Base-by-base conservation (phyloP, 2,888 invertebrate genomes). In the Drosophila niveifrons region DNA sequence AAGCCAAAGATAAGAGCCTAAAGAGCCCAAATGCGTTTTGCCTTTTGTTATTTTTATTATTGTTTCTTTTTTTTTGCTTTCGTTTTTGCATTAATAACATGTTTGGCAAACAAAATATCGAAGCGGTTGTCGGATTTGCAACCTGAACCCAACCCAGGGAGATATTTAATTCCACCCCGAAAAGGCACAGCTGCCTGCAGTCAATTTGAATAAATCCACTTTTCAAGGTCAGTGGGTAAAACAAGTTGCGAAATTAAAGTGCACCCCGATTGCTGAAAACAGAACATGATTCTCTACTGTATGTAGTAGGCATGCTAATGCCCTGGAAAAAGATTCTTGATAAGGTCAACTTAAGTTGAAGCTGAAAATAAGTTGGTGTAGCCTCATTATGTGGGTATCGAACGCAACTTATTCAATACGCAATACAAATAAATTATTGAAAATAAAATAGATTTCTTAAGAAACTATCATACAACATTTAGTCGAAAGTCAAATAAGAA, bases 141-240 rank as follows among this genome's bases (percentile, higher is more conserved):
- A 85, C 76, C 78, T 78, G 80, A 80, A 62, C 56, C 69, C 29
- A 80, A 59, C 56, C 69, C 29, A 11, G 11, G 8, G 23, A 17
- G 31, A 17, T 53, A 68, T 56, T 39, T 48, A 15, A 48, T 72
- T 44, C 75, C 80, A 83, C 85, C 86, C 86, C 56, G 51, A 50
- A 39, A 51, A 66, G 50, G 55, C 78, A 66, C 82, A 82, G 80
- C 83, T 75, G 82, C 74, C 52, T 61, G 63, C 76, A 76, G 73
- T 76, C 66, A 78, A 82, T 81, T 82, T 81, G 72, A 81, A 84
- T 66, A 82, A 88, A 90, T 87, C 83, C 86, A 84, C 85, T 91
- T 91, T 91, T 91, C 91, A 91, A 91, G 91, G 91, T 91, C 91
- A 91, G 86, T 90, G 87, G 90, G 79, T 90, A 90, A 83, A 89